Base-by-base conservation (phyloP, 1,140 invertebrate genomes). In the Philaenus spumarius region DNA sequence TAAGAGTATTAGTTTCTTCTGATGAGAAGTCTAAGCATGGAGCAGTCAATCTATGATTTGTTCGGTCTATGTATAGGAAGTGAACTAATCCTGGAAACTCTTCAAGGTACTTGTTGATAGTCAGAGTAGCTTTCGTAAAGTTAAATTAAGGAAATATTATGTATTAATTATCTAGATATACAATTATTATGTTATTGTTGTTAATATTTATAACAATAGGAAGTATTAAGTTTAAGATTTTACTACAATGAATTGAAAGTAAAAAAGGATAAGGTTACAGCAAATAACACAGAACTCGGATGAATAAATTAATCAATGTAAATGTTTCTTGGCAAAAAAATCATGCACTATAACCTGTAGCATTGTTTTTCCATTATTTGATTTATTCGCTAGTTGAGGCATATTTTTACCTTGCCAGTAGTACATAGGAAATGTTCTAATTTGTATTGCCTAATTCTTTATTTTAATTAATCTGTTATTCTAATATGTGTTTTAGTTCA, bases 51-150 rank as follows among this genome's bases (percentile, higher is more conserved):
- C 87, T 75, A 62, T 91, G 87, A 20, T 79, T 83, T 30, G 77
- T 82, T 48, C 89, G 75, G 67, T 93, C 87, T 12, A 91, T 79
- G 68, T 90, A 91, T 42, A 93, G 79, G 69, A 93, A 93, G 72
- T 92, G 89, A 22, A 93, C 83, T 12, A 93, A 74, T 1, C 89
- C 90, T 20, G 90, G 90, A 74, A 90, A 93, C 69, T 92, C 88
- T 74, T 91, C 86, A 61, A 93, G 77, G 81, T 91, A 93, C 77
- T 87, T 91, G 73, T 83, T 82, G 72, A 86, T 82, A 62, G 82
- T 87, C 78, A 88, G 78, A 74, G 80, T 82, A 75, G 79, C 77
- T 77, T 77, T 80, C 70, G 71, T 62, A 73, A 43, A 43, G 14
- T 12, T 17, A 23, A 23, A 48, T 63, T 63, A 63, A 63, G 56